phyloP scores from a whole-genome alignment of 1,140 invertebrate species.

The Sminthurinus signatus region DNA sequence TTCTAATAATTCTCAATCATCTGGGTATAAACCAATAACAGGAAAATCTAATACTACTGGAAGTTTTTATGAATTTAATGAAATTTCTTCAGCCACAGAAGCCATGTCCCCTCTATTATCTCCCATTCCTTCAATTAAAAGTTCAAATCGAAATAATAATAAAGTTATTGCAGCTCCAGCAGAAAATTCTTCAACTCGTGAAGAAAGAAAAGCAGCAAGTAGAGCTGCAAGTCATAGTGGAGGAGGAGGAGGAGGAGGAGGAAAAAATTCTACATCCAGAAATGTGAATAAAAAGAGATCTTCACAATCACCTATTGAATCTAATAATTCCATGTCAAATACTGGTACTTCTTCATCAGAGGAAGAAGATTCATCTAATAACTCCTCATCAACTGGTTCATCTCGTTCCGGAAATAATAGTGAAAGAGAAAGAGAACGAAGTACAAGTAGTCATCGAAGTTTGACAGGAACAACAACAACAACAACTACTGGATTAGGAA shows the following conservation, averaged over 20 bases:
- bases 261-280: too few relatives aligned
- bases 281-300: too few relatives aligned
- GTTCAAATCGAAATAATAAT: neutral
- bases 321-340: neutral
- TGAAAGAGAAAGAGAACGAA: neutral
- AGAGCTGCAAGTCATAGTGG: too few relatives aligned
- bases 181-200: neutral
- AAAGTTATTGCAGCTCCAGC: neutral
- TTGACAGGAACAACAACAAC: neutral
- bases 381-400: neutral
- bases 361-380: constrained; percentile 14
- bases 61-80: neutral
- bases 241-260: too few relatives aligned
- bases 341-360: neutral
- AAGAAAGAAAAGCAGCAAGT: too few relatives aligned
- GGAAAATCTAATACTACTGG: neutral
- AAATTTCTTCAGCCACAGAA: constrained; percentile 9
- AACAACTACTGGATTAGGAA: too few relatives aligned
- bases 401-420: neutral
- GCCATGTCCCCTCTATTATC: constrained; percentile 3
- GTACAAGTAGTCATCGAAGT: constrained; percentile 10
- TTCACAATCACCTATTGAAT: too few relatives aligned
- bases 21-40: neutral
- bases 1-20: neutral
- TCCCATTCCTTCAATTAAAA: neutral